Conservation (phyloP, 1,140 invertebrate genomes). For the Pseudomyrmex flavicornis region DNA sequence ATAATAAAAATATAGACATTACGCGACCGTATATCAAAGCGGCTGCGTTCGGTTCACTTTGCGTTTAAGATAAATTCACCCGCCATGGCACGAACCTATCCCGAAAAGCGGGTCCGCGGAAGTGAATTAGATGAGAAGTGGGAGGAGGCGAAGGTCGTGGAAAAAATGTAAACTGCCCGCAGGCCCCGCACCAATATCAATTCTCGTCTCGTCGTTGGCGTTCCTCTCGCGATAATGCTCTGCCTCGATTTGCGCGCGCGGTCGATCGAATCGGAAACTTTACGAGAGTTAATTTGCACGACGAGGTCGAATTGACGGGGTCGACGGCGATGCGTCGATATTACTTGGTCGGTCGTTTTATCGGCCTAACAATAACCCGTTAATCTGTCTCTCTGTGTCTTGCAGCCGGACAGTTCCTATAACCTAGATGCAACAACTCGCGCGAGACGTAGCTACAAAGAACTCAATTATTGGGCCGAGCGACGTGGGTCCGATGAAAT, state of each 20-base stretch:
- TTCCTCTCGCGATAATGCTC: constrained; percentile 37
- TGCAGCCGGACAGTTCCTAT: constrained; percentile 60
- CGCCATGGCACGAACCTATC: constrained; percentile 58
- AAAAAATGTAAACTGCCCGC: constrained; percentile 34
- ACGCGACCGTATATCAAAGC: constrained; percentile 79
- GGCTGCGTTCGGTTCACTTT: constrained; percentile 76
- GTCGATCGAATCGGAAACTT: constrained; percentile 35
- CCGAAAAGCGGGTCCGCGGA: constrained; percentile 56
- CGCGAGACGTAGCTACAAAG: constrained; percentile 65
- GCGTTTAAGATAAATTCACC: constrained; percentile 78
- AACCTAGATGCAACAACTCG: constrained; percentile 67
- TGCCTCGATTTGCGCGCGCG: constrained; percentile 23
- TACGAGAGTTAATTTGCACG: constrained; percentile 43
- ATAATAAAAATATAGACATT: constrained; percentile 83
- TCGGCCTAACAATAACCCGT: constrained; percentile 62
- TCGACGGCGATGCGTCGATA: constrained; percentile 61
- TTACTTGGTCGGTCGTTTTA: constrained; percentile 57
- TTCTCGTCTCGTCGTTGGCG: constrained; percentile 23
- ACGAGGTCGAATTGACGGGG: constrained; percentile 52
- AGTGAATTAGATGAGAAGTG: constrained; percentile 71
- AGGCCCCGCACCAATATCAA: constrained; percentile 28
- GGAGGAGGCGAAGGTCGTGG: constrained; percentile 50
- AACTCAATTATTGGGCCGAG: constrained; percentile 66
- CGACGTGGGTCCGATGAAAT: constrained; percentile 60
- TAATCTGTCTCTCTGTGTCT: constrained; percentile 65